phyloP scores from a whole-genome alignment of 2,888 invertebrate species.

The Metopia argyrocephala region DNA sequence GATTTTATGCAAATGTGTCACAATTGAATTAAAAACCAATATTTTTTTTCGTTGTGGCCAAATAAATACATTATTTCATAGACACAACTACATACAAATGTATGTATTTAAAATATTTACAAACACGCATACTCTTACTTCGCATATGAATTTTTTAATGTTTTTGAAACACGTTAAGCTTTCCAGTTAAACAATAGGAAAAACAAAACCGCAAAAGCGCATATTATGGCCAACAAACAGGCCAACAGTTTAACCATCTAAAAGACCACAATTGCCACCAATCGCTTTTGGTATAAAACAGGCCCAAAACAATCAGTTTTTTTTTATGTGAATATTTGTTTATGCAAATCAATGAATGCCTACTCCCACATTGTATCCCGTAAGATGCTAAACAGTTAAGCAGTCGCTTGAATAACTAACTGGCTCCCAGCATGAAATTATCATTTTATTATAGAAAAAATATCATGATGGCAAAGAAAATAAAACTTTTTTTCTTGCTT shows the following conservation, averaged over 20 bases:
- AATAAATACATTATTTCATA: too few relatives aligned
- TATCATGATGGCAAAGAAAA: background rate
- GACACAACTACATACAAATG: too few relatives aligned
- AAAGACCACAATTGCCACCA: background rate
- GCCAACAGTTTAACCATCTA: background rate
- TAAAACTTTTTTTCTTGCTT: background rate
- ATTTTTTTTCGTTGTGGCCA: too few relatives aligned
- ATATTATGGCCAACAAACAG: conserved; percentile 19
- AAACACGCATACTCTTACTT: background rate
- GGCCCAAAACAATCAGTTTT: conserved; percentile 6
- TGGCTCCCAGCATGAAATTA: conserved; percentile 41
- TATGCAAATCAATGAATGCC: conserved; percentile 49
- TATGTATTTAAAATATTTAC: background rate
- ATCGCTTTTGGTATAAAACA: background rate
- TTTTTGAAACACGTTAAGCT: conserved; percentile 19
- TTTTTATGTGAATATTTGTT: background rate
- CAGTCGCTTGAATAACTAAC: background rate
- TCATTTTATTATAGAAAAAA: background rate
- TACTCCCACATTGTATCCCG: conserved; percentile 44
- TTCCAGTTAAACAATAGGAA: conserved; percentile 27
- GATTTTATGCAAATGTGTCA: conserved; percentile 50
- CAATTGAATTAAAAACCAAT: conserved; percentile 16
- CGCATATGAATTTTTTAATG: background rate
- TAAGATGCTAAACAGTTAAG: background rate
- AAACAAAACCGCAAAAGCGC: conserved; percentile 41